These are phyloP conservation scores for Adela reaumurella DNA, from an alignment of 2,888 invertebrate species.

Conservation along the genomic window DNA sequence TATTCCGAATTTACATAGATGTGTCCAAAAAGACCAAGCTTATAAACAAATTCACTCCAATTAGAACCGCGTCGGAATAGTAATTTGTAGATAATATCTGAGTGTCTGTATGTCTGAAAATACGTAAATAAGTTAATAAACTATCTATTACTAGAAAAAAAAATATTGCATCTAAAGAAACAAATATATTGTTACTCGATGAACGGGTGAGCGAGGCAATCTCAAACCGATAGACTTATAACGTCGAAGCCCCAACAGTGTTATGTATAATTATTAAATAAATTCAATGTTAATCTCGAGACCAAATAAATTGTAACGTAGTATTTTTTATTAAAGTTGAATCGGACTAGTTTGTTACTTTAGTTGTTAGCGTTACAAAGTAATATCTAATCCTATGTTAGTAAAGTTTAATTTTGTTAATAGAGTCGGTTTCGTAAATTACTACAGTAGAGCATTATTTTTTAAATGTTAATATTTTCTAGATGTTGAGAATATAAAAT, in stretches of 20 bases:
- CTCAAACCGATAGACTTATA: no score
- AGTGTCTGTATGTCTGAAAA: no score
- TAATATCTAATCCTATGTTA: background rate
- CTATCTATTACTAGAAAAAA: no score
- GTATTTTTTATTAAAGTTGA: background rate
- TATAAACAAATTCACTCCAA: no score
- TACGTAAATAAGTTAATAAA: no score
- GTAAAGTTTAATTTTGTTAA: background rate
- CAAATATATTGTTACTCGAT: no score
- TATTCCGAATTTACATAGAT: no score
- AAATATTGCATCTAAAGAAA: no score
- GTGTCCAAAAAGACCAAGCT: no score
- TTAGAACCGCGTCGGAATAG: no score
- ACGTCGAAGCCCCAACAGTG: background rate
- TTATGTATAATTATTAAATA: background rate
- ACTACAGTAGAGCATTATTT: background rate
- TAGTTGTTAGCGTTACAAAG: background rate
- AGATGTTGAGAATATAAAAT: conserved; percentile 2
- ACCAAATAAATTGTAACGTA: background rate
- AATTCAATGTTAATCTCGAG: background rate
- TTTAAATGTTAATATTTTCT: background rate
- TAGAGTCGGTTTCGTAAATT: background rate
- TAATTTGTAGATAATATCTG: no score
- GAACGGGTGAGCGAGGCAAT: no score
- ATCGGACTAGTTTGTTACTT: background rate